Conservation (phyloP, 2,797 vertebrate species). For the Sebastes kiyomatsui region DNA sequence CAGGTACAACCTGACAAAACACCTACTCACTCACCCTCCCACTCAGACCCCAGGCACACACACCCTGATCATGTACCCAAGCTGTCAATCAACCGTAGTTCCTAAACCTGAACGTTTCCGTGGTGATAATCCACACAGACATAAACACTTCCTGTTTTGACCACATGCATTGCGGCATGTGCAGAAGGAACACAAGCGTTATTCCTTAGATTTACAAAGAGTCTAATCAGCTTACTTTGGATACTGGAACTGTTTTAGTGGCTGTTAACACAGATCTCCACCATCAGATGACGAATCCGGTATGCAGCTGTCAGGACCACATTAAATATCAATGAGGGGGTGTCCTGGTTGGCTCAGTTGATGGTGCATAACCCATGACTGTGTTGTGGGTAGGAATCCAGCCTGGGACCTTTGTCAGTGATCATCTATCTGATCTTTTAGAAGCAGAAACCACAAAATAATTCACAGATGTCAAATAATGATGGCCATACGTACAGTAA, state of each 20-base stretch:
- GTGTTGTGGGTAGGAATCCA: slow-evolving; percentile 1
- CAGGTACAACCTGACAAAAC: slow-evolving; percentile 3
- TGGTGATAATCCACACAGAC: slow-evolving; percentile 40
- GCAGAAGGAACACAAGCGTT: neutral
- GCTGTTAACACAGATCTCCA: neutral
- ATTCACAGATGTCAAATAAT: neutral
- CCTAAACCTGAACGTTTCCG: slow-evolving; percentile 43
- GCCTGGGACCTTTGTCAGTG: neutral
- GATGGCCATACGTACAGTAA: neutral
- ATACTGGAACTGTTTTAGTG: neutral
- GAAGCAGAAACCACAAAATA: neutral
- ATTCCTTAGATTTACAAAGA: neutral
- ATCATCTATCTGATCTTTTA: neutral
- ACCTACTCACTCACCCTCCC: slow-evolving; percentile 2
- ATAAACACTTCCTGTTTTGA: slow-evolving; percentile 46
- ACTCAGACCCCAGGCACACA: slow-evolving; percentile 14
- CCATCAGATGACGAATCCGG: neutral
- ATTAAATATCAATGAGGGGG: slow-evolving; percentile 23
- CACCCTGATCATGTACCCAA: slow-evolving; percentile 20
- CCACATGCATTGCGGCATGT: neutral
- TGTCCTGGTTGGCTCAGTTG: slow-evolving; percentile 4
- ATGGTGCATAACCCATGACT: slow-evolving; percentile 2
- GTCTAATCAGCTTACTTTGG: neutral
- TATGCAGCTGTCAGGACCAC: slow-evolving; percentile 9
- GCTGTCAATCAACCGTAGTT: slow-evolving; percentile 46